Conservation (phyloP, 2,888 invertebrate genomes). For the Stenotaenia linearis region DNA sequence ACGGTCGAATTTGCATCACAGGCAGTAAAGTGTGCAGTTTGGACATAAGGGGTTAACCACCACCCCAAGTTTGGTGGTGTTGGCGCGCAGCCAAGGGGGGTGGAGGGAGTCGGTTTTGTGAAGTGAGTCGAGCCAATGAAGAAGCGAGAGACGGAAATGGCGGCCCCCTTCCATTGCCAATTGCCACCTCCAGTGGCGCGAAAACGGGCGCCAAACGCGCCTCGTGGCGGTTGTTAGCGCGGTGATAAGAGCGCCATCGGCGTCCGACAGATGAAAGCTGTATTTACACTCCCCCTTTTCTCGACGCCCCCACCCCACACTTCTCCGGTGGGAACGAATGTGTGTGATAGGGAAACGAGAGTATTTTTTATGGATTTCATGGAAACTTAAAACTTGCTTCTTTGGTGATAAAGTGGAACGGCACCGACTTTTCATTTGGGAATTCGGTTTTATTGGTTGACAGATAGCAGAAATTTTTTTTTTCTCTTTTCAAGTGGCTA, state of each 20-base stretch:
- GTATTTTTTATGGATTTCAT: slow-evolving; percentile 18
- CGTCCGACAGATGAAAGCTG: slow-evolving; percentile 14
- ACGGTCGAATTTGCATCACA: too few relatives aligned
- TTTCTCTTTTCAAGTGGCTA: neutral
- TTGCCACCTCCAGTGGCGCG: slow-evolving; percentile 19
- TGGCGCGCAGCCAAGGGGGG: neutral
- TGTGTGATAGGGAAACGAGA: slow-evolving; percentile 11
- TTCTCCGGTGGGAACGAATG: neutral
- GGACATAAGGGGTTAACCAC: neutral
- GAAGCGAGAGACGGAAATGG: slow-evolving; percentile 14
- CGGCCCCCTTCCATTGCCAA: slow-evolving; percentile 6
- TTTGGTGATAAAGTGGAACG: slow-evolving; percentile 3
- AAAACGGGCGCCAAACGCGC: slow-evolving; percentile 14
- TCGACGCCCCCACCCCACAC: neutral
- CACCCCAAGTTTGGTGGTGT: neutral
- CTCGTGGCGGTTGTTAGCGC: slow-evolving; percentile 19
- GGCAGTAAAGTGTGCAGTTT: neutral
- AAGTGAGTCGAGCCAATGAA: slow-evolving; percentile 15
- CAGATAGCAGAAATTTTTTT: neutral
- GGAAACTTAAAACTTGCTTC: slow-evolving; percentile 15
- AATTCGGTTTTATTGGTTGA: slow-evolving; percentile 14
- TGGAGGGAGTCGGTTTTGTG: neutral
- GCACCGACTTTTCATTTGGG: slow-evolving; percentile 11
- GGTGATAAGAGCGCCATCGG: slow-evolving; percentile 4
- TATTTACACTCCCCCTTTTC: slow-evolving; percentile 7